Conservation (phyloP, 2,888 invertebrate genomes). For the Caenorhabditis afra region DNA sequence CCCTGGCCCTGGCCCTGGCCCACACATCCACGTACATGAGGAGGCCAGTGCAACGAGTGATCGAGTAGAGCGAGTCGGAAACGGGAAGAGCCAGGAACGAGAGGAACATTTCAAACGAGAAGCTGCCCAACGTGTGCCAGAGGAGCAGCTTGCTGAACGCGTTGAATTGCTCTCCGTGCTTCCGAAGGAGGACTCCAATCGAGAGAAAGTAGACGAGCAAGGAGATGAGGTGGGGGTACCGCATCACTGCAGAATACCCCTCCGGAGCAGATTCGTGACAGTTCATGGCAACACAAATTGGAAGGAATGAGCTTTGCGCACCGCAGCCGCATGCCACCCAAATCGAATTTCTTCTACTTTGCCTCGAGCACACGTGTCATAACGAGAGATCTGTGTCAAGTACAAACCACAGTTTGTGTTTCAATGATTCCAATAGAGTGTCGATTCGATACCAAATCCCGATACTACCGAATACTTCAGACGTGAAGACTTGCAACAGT, state of each 20-base stretch:
- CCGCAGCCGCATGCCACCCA: neutral
- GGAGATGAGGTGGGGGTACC: constrained; percentile 21
- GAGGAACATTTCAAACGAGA: constrained; percentile 31
- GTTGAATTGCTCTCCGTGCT: constrained; percentile 23
- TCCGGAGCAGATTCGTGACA: constrained; percentile 21
- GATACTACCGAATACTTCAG: too few species aligned
- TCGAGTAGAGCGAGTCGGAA: neutral
- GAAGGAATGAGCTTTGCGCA: too few species aligned
- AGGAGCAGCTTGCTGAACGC: constrained; percentile 28
- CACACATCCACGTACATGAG: constrained; percentile 35
- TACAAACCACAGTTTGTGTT: constrained; percentile 15
- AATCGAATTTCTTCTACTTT: constrained; percentile 15
- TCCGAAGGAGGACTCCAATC: constrained; percentile 7
- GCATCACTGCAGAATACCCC: constrained; percentile 9
- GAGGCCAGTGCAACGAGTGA: constrained; percentile 6
- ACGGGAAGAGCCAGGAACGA: constrained; percentile 30
- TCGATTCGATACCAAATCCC: too few species aligned
- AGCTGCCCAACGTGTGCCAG: constrained; percentile 44
- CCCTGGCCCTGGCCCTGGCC: too few species aligned
- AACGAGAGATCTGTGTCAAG: too few species aligned
- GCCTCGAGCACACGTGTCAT: too few species aligned
- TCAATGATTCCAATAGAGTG: too few species aligned
- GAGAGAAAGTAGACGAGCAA: constrained; percentile 10
- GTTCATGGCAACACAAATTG: constrained; percentile 8
- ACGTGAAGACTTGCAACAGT: too few species aligned